Base-by-base conservation (phyloP, 2,888 invertebrate species). In the Yponomeuta sedellus region DNA sequence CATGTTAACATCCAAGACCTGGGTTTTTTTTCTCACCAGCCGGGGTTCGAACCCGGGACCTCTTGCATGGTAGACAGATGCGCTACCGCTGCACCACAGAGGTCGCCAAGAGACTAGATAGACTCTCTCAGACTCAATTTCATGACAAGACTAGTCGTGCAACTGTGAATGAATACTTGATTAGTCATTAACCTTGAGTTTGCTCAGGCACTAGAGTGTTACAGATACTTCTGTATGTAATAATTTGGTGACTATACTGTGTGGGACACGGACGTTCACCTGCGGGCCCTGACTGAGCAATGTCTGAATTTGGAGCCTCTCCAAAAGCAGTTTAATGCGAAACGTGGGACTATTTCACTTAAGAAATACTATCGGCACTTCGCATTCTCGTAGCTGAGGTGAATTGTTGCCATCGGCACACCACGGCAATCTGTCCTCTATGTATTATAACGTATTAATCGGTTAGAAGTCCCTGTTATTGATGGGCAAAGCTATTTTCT, bases 251-350 rank as follows among this genome's bases (percentile, higher is more conserved):
- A 63, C 39, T 64, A 66, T 68, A 67, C 68, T 68, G 85, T 83
- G 89, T 88, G 82, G 89, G 89, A 68, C 74, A 69, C 73, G 86
- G 82, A 73, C 87, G 76, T 88, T 88, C 83, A 88, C 83, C 87
- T 77, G 77, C 68, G 73, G 74, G 74, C 72, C 75, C 81, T 85
- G 83, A 83, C 78, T 85, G 83, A 83, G 77, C 84, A 80, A 83
- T 75, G 71, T 62, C 57, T 71, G 73, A 67, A 74, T 78, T 85
- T 84, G 86, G 83, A 82, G 75, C 74, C 77, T 75, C 70, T 82
- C 87, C 88, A 86, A 86, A 87, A 80, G 76, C 77, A 78, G 83
- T 74, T 34, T 34, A 78, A 76, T 73, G 12, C 25, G 22, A 59
- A 59, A 59, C 20, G 59, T 58, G 58, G 58, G n/a, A 22, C 58